Evolutionary conservation across 2,113 vertebrate genomes (phyloP).

Genomic region (Myanophis thanlyinensis): DNA sequence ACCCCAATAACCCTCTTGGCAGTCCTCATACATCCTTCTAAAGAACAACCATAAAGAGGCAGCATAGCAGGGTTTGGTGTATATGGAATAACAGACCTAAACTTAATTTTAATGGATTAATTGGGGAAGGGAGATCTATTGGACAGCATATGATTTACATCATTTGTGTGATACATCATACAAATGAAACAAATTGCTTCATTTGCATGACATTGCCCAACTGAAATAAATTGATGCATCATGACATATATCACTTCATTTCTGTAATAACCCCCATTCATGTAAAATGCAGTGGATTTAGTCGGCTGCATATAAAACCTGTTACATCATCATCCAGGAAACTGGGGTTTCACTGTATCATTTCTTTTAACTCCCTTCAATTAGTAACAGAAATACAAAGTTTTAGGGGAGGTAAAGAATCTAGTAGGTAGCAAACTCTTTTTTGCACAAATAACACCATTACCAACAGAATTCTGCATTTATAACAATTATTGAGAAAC

Average conservation of each 20-base stretch:
- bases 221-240: neutral
- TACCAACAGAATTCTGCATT: neutral
- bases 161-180: neutral
- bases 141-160: neutral
- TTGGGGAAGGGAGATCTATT: neutral
- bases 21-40: neutral
- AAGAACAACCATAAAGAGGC: neutral
- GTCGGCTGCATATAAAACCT: neutral
- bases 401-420: neutral
- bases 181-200: neutral
- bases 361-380: neutral
- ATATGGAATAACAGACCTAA: neutral
- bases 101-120: neutral
- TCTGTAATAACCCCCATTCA: neutral
- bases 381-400: neutral
- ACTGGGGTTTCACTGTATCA: neutral
- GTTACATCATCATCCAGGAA: neutral
- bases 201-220: neutral
- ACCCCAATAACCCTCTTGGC: neutral
- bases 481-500: neutral
- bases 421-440: neutral
- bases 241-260: neutral
- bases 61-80: neutral
- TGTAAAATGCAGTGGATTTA: neutral
- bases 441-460: neutral